Percentiles rank a stretch among this genome's conserved stretches.
Conservation (phyloP, 2,113 vertebrate genomes). For the Chroicocephalus ridibundus region DNA sequence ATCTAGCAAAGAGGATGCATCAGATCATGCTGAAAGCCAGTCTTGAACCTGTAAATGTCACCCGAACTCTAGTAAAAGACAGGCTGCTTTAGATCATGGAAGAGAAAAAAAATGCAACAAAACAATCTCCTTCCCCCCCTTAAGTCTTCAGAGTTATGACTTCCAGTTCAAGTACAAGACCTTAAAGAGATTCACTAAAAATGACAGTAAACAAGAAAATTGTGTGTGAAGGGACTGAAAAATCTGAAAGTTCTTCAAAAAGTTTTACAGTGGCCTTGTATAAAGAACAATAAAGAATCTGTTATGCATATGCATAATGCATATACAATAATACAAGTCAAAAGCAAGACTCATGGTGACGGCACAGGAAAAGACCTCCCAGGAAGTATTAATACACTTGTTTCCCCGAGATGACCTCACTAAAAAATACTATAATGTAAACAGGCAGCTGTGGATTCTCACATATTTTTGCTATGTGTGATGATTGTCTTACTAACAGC, state of each 20-base stretch:
- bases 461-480: background rate
- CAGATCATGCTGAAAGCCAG: background rate
- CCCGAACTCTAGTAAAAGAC: background rate
- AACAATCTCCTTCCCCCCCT: fast-evolving
- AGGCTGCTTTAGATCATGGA: background rate
- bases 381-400: background rate
- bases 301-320: background rate
- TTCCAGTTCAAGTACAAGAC: background rate
- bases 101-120: background rate
- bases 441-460: background rate
- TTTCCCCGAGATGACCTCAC: background rate
- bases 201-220: background rate
- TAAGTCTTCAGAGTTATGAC: background rate
- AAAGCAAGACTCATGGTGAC: background rate
- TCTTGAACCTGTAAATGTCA: background rate
- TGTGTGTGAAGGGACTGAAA: background rate
- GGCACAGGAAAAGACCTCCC: background rate
- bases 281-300: background rate
- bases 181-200: background rate
- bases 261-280: background rate
- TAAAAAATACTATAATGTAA: background rate
- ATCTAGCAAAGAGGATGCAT: fast-evolving
- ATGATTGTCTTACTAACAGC: background rate
- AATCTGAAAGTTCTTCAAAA: background rate
- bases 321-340: background rate